These are phyloP conservation scores for Nymphalis urticae DNA, from an alignment of 2,888 invertebrate species.

Conservation along the genomic window DNA sequence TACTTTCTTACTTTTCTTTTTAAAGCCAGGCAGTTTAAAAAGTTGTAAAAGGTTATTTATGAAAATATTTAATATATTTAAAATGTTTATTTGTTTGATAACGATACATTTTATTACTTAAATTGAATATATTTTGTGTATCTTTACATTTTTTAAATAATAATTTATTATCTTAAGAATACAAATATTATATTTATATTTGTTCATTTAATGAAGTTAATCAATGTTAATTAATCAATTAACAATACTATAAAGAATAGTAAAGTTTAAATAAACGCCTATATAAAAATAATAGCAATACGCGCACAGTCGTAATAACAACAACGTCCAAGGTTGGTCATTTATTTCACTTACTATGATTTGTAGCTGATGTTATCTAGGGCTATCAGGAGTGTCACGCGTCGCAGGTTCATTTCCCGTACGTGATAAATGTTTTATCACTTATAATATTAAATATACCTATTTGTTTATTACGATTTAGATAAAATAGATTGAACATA, in stretches of 20 bases:
- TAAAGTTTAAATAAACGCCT: slow-evolving; percentile 12
- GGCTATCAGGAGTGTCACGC: neutral
- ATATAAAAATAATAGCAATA: slow-evolving; percentile 20
- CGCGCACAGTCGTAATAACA: neutral
- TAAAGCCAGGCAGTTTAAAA: too few species aligned
- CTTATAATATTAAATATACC: neutral
- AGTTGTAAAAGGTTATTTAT: too few species aligned
- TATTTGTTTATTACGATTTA: neutral
- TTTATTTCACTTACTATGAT: slow-evolving; percentile 19
- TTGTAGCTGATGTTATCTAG: slow-evolving; percentile 15
- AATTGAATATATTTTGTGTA: too few species aligned
- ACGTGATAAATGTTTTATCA: neutral
- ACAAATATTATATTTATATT: too few species aligned
- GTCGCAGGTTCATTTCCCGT: slow-evolving; percentile 11
- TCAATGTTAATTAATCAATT: neutral
- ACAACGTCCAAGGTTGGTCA: slow-evolving; percentile 17
- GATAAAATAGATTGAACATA: too few species aligned
- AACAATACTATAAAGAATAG: neutral
- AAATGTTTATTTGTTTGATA: too few species aligned
- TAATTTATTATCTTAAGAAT: too few species aligned
- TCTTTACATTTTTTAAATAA: too few species aligned
- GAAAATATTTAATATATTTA: too few species aligned
- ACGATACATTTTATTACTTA: too few species aligned
- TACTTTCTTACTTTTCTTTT: too few species aligned
- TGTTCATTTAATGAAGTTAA: neutral